Percentiles rank a stretch among this genome's conserved stretches.
phyloP scores from a whole-genome alignment of 2,888 invertebrate genomes.

The Lagria hirta region DNA sequence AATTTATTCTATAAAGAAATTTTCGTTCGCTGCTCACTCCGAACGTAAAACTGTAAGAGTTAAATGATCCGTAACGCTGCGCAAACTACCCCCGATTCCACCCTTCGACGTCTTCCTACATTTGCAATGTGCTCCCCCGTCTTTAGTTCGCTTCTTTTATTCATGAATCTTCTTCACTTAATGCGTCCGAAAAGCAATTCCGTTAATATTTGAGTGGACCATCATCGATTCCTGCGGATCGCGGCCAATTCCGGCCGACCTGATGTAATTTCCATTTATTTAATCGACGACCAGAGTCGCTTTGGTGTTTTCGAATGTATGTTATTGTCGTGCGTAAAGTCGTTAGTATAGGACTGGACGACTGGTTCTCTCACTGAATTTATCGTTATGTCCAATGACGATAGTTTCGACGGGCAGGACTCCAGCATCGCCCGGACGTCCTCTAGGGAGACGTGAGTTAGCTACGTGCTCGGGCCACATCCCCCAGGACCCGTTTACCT shows the following conservation, averaged over 20 bases:
- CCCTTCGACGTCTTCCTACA: too few relatives aligned
- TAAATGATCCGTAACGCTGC: too few relatives aligned
- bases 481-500: conserved; percentile 54
- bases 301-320: conserved; percentile 37
- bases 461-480: conserved; percentile 50
- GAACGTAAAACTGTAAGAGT: too few relatives aligned
- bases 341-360: conserved; percentile 38
- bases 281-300: conserved; percentile 27
- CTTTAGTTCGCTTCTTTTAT: too few relatives aligned
- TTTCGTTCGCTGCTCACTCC: too few relatives aligned
- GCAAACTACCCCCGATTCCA: too few relatives aligned
- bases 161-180: too few relatives aligned
- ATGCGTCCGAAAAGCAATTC: conserved; percentile 18
- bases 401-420: conserved; percentile 40
- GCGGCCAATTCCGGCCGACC: conserved; percentile 19
- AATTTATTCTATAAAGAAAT: too few relatives aligned
- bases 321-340: conserved; percentile 47
- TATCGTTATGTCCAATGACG: conserved; percentile 51
- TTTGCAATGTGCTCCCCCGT: too few relatives aligned
- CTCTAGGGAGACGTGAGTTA: conserved; percentile 53
- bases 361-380: conserved; percentile 45
- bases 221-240: conserved; percentile 23
- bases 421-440: conserved; percentile 35
- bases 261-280: conserved; percentile 34
- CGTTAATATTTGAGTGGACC: conserved; percentile 23